Conservation (phyloP, 1,140 invertebrate species). For the Drosophila sturtevanti region DNA sequence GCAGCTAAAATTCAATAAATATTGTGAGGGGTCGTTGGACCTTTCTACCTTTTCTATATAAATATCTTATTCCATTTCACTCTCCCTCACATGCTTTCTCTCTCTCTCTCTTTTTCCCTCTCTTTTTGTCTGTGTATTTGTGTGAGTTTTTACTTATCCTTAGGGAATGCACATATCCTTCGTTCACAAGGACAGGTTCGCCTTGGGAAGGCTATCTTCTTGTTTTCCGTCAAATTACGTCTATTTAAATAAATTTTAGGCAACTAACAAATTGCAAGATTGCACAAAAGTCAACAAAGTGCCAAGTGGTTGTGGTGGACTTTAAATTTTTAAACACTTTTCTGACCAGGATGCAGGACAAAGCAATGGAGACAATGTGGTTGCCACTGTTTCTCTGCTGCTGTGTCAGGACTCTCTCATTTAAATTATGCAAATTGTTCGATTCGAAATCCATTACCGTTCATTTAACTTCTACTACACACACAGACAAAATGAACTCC, state of each 20-base stretch:
- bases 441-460: constrained; percentile 80
- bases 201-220: constrained; percentile 30
- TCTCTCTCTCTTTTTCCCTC: too few species aligned
- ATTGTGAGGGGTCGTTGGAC: constrained; percentile 26
- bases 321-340: constrained; percentile 63
- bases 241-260: constrained; percentile 46
- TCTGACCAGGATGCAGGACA: neutral
- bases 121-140: neutral
- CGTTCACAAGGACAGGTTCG: constrained; percentile 32
- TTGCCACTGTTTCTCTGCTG: constrained; percentile 25
- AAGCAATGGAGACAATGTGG: constrained; percentile 15
- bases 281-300: constrained; percentile 46
- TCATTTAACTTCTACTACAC: constrained; percentile 76
- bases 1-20: constrained; percentile 72
- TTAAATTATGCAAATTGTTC: constrained; percentile 81
- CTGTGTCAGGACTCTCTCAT: constrained; percentile 60
- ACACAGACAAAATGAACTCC: constrained; percentile 33
- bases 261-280: constrained; percentile 55
- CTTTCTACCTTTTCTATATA: neutral
- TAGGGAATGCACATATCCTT: constrained; percentile 24
- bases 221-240: constrained; percentile 58
- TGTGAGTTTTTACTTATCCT: constrained; percentile 17
- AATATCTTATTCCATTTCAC: too few species aligned
- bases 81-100: too few species aligned
- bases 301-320: constrained; percentile 27